Percentiles rank a stretch among this genome's conserved stretches.
These are phyloP conservation scores for Ahaetulla prasina DNA, from an alignment of 2,113 vertebrate genomes.

Conservation along the genomic window DNA sequence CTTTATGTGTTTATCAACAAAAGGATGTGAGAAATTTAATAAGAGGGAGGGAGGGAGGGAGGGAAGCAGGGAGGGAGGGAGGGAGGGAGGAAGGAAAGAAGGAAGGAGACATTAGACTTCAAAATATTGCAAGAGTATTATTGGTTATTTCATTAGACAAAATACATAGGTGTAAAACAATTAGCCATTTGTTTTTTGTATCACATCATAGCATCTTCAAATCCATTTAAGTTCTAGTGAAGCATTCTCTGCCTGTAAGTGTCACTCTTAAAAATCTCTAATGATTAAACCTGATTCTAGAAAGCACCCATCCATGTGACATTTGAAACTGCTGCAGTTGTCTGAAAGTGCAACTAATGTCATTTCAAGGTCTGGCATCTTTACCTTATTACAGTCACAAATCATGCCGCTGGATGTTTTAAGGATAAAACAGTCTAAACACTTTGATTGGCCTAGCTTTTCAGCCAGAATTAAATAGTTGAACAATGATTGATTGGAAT, in stretches of 20 bases:
- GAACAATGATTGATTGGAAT: neutral
- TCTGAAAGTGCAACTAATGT: neutral
- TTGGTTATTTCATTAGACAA: neutral
- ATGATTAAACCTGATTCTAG: neutral
- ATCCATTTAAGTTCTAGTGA: neutral
- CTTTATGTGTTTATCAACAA: neutral
- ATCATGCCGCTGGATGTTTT: neutral
- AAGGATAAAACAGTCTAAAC: neutral
- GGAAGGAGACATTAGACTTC: neutral
- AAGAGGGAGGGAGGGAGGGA: neutral
- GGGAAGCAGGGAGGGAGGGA: too few relatives aligned
- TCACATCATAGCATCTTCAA: neutral
- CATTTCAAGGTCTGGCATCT: slow-evolving; percentile 11
- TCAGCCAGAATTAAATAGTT: neutral
- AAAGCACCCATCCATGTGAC: neutral
- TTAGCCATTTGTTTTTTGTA: neutral
- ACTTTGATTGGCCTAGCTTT: neutral
- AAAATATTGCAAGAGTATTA: neutral
- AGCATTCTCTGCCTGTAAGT: neutral
- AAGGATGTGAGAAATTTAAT: neutral
- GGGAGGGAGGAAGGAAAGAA: neutral
- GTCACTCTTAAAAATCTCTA: neutral
- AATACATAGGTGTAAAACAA: neutral
- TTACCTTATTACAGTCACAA: slow-evolving; percentile 20
- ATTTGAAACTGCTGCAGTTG: neutral